Conservation (phyloP, 2,797 vertebrate genomes). For the Orestias chungarensis region DNA sequence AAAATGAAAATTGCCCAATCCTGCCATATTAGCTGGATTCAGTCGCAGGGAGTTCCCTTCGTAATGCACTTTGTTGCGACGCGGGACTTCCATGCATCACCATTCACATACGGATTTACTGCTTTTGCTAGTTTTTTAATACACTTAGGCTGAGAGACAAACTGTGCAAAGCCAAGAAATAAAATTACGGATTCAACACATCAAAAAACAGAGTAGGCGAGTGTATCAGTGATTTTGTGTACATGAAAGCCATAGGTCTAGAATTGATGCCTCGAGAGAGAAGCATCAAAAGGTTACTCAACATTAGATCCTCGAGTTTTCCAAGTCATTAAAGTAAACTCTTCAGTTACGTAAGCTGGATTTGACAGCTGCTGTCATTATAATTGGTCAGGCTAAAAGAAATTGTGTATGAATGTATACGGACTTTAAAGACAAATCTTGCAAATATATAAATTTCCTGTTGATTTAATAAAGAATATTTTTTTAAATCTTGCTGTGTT, state of each 20-base stretch:
- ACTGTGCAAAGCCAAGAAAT: conserved; percentile 5
- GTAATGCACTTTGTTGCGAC: background rate
- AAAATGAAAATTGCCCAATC: background rate
- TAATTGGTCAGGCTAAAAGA: background rate
- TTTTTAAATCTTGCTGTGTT: background rate
- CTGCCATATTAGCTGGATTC: background rate
- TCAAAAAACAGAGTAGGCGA: conserved; percentile 2
- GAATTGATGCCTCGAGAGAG: background rate
- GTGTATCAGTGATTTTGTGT: background rate
- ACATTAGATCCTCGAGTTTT: conserved; percentile 4
- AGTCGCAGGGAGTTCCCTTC: background rate
- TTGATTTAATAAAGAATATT: background rate
- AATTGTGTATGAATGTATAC: background rate
- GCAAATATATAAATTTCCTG: background rate
- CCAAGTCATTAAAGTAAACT: background rate
- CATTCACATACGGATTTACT: background rate
- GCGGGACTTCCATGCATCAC: background rate
- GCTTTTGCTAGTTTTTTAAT: background rate
- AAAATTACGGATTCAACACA: background rate
- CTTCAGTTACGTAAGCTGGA: background rate
- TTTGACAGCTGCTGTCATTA: background rate
- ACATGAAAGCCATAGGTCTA: conserved; percentile 2
- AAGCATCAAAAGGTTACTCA: conserved; percentile 1
- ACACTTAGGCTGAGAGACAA: background rate
- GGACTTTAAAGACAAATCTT: background rate